Conservation (phyloP, 2,113 vertebrate genomes). For the Passer montanus region DNA sequence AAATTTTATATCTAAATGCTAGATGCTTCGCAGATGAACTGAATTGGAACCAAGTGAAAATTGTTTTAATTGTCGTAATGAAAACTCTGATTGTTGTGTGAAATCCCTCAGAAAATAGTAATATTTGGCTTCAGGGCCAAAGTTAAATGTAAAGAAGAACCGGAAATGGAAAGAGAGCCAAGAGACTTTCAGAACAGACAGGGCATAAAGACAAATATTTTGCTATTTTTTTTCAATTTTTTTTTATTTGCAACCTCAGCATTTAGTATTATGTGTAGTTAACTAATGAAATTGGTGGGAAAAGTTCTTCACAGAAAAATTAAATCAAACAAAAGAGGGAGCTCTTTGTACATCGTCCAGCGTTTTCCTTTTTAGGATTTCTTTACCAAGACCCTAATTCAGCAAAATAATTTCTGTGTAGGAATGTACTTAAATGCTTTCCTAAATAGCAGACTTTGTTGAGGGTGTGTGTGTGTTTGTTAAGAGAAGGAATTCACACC, state of each 20-base stretch:
- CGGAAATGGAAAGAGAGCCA: neutral
- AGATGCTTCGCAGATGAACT: neutral
- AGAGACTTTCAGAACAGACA: neutral
- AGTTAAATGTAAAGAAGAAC: neutral
- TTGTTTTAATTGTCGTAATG: neutral
- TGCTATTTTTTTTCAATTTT: neutral
- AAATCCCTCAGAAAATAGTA: neutral
- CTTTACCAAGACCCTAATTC: neutral
- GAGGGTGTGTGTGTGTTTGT: too few species aligned
- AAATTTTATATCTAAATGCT: neutral
- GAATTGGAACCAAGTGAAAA: neutral
- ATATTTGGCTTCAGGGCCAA: neutral
- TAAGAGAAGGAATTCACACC: neutral
- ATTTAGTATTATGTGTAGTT: neutral
- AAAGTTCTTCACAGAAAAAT: neutral
- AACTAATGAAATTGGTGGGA: neutral
- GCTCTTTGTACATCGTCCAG: neutral
- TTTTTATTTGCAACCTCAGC: neutral
- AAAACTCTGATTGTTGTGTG: neutral
- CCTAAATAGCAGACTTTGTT: neutral
- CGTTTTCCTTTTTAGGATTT: neutral
- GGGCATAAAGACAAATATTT: neutral
- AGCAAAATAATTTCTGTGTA: neutral
- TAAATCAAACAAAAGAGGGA: neutral
- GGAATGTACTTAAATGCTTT: neutral